These are phyloP conservation scores for Gila robusta DNA, from an alignment of 2,797 vertebrate genomes.

Conservation along the genomic window DNA sequence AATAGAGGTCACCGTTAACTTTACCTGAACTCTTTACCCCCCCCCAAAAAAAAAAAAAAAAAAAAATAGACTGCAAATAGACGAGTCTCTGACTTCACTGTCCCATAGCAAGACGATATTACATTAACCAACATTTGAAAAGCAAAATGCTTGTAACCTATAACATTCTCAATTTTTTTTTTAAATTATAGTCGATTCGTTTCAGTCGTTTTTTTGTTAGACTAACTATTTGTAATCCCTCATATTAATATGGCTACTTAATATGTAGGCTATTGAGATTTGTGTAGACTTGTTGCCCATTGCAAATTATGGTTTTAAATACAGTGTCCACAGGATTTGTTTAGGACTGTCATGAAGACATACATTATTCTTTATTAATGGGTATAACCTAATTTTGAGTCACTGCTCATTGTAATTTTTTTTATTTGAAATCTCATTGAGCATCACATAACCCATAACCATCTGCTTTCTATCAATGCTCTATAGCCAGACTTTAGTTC, in stretches of 20 bases:
- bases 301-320: background rate
- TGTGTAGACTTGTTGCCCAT: background rate
- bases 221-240: background rate
- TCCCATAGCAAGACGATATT: background rate
- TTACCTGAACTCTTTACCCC: conserved; percentile 33
- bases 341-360: background rate
- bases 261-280: background rate
- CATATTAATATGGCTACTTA: background rate
- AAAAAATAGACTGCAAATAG: too few species aligned
- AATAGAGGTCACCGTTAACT: conserved; percentile 56
- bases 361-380: background rate
- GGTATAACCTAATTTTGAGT: background rate
- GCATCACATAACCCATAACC: background rate
- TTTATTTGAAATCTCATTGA: background rate
- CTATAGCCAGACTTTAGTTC: conserved; percentile 11
- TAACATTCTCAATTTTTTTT: background rate
- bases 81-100: background rate
- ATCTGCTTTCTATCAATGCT: conserved; percentile 8
- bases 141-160: background rate
- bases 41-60: background rate
- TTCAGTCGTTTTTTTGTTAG: background rate
- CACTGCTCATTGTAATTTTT: background rate
- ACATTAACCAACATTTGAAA: background rate
- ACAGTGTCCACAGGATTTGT: background rate
- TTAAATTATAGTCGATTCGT: background rate